phyloP scores from a whole-genome alignment of 2,888 invertebrate species.

The Punctoribates punctum region DNA sequence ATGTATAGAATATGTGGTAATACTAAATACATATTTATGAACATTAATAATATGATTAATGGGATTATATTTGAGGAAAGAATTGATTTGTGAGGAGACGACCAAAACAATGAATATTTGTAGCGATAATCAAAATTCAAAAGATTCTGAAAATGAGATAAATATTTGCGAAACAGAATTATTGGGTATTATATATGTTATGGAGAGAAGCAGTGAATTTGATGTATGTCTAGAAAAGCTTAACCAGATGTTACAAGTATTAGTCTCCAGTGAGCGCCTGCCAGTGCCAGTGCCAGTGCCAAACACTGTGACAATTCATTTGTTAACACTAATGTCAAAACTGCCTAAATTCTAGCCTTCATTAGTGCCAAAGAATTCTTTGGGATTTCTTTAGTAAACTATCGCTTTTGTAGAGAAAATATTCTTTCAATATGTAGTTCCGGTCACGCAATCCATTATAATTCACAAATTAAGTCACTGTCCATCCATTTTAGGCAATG shows the following conservation, averaged over 20 bases:
- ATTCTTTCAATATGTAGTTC: slow-evolving; percentile 20
- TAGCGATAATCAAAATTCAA: neutral
- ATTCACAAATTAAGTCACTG: slow-evolving; percentile 2
- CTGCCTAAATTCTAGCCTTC: neutral
- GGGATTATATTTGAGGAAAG: too few species aligned
- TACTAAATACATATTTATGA: too few species aligned
- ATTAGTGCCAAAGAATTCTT: neutral
- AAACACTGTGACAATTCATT: slow-evolving; percentile 2
- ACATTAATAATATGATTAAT: too few species aligned
- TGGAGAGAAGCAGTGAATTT: neutral
- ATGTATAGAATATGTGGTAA: too few species aligned
- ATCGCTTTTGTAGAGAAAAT: neutral
- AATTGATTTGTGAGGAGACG: too few species aligned
- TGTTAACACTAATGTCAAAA: slow-evolving; percentile 19
- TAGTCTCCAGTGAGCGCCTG: neutral
- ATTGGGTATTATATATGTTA: slow-evolving; percentile 10
- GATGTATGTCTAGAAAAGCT: neutral
- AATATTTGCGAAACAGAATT: neutral
- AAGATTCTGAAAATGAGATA: neutral
- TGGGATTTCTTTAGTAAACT: neutral
- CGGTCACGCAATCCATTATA: slow-evolving; percentile 20
- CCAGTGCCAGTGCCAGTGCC: neutral
- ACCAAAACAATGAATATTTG: too few species aligned
- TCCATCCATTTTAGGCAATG: slow-evolving; percentile 8
- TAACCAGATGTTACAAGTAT: slow-evolving; percentile 11